These are phyloP conservation scores for Beris chalybata DNA, from an alignment of 2,888 invertebrate species.

Conservation along the genomic window DNA sequence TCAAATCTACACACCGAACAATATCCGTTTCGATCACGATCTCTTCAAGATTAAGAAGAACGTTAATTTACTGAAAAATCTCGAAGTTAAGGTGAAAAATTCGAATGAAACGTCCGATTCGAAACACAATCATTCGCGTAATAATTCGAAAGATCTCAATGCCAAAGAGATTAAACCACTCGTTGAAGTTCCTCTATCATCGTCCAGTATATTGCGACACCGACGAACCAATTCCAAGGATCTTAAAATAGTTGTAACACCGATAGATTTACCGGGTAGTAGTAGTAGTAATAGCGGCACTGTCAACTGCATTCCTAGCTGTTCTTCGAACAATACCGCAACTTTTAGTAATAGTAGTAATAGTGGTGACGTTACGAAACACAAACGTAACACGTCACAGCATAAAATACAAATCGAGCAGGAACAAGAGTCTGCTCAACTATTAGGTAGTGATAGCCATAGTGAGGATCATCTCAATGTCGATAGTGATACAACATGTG, in stretches of 20 bases:
- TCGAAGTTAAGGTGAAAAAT: constrained; percentile 51
- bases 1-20: constrained; percentile 57
- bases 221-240: constrained; percentile 66
- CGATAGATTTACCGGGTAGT: constrained; percentile 18
- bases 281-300: neutral
- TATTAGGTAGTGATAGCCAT: constrained; percentile 33
- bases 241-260: constrained; percentile 47
- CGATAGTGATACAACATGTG: constrained; percentile 37
- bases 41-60: constrained; percentile 52
- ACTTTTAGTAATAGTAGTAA: constrained; percentile 9
- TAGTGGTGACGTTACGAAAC: constrained; percentile 39
- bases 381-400: constrained; percentile 49
- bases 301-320: constrained; percentile 20
- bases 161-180: constrained; percentile 43
- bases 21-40: constrained; percentile 55
- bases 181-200: constrained; percentile 40
- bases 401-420: constrained; percentile 56
- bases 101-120: constrained; percentile 50
- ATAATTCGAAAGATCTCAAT: constrained; percentile 56
- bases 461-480: constrained; percentile 33
- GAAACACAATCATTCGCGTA: constrained; percentile 58
- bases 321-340: constrained; percentile 9
- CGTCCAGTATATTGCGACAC: constrained; percentile 59
- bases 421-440: constrained; percentile 42
- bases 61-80: constrained; percentile 53